Evolutionary conservation across 2,797 vertebrate genomes (phyloP), one percentile per base, ranked within the genome.

Genomic region (Sebastes elongatus): DNA sequence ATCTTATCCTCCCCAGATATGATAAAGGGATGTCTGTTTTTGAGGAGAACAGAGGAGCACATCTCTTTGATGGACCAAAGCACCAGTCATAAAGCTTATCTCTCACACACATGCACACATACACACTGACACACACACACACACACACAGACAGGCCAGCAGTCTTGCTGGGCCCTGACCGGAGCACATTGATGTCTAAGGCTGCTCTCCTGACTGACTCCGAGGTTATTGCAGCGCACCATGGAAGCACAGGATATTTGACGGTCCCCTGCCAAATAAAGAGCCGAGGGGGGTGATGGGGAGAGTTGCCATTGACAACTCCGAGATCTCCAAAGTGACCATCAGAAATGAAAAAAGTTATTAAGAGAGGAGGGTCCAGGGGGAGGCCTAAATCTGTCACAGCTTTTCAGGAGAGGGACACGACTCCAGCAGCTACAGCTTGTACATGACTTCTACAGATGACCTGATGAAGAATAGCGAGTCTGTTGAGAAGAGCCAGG

Each of bases 231-330:
- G 88, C 89, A 22, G 88, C 71, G 33, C 89, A 80, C 90, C 87
- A 90, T 91, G 90, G 91, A 93, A 88, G 88, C 91, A 91, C 91
- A 92, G 89, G 90, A 92, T 92, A 92, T 93, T 94, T 93, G 88
- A 93, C 78, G 32, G 84, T 90, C 82, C 88, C 87, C 90, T 83
- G 88, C 91, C 90, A 92, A 90, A 91, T 76, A 89, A 71, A 84
- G 83, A 81, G 74, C 46, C 9, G 5, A 33, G 71, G 59, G 76
- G 69, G 73, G 53, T 22, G 66, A 52, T 42, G 56, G 53, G 64
- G 75, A 64, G 82, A 76, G 93, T 93, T 93, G 87, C 92, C 84
- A 86, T 72, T 94, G 92, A 93, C 92, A 88, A 92, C 88, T 82
- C 71, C 0, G 22, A 81, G 77, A 62, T 90, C 92, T 91, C 86